Conservation (phyloP, 2,113 vertebrate genomes). For the Eidolon helvum region DNA sequence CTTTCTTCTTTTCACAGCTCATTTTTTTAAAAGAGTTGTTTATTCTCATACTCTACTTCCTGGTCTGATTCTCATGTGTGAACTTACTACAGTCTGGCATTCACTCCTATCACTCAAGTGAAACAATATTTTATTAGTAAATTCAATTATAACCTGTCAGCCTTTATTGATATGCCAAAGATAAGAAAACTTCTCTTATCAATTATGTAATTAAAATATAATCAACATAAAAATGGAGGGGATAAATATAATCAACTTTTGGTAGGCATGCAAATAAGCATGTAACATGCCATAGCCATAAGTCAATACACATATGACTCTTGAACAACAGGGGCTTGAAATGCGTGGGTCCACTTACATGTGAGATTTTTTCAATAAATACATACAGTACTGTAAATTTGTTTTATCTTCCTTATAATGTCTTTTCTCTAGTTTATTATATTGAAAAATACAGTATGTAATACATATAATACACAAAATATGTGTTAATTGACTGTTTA, state of each 20-base stretch:
- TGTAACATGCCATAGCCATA: no score
- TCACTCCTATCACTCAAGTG: neutral
- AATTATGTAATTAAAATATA: neutral
- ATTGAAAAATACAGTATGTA: neutral
- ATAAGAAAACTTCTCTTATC: neutral
- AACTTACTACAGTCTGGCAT: neutral
- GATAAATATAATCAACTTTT: neutral
- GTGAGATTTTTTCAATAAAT: neutral
- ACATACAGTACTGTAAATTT: neutral
- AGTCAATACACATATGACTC: neutral
- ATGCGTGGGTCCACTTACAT: neutral
- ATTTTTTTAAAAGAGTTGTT: neutral
- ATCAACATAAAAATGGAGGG: neutral
- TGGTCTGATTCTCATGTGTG: neutral
- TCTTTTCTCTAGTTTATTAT: neutral
- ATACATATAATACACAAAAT: neutral
- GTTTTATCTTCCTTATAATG: neutral
- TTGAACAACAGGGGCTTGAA: neutral
- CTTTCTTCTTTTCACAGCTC: neutral
- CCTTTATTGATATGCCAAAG: neutral
- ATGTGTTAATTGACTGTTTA: neutral
- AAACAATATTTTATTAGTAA: neutral
- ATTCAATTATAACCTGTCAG: neutral
- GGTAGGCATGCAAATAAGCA: neutral
- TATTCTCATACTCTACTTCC: neutral